phyloP scores from a whole-genome alignment of 2,888 invertebrate genomes.

The Orthosia gracilis region DNA sequence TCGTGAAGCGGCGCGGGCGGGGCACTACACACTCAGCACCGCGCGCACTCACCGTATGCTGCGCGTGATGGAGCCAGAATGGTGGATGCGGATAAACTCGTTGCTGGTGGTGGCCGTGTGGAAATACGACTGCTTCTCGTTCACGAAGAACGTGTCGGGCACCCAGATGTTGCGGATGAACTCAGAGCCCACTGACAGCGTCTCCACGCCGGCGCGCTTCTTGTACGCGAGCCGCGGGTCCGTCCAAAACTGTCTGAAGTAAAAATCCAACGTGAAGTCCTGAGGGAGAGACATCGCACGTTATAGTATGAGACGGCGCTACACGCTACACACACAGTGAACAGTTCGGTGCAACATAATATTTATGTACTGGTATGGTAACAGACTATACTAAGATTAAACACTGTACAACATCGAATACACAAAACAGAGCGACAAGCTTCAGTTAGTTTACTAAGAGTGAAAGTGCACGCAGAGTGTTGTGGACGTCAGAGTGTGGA shows the following conservation, averaged over 20 bases:
- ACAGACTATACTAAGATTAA: slow-evolving; percentile 54
- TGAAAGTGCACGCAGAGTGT: slow-evolving; percentile 66
- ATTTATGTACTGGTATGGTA: slow-evolving; percentile 24
- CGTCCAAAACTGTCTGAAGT: slow-evolving; percentile 99
- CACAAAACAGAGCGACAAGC: slow-evolving; percentile 70
- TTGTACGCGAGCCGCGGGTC: slow-evolving; percentile 97
- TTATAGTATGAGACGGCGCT: slow-evolving; percentile 42
- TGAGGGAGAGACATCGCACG: slow-evolving; percentile 77
- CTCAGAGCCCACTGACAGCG: slow-evolving; percentile 97
- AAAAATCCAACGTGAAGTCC: slow-evolving; percentile 99
- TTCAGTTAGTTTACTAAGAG: slow-evolving; percentile 57
- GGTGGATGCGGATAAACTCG: slow-evolving; percentile 98
- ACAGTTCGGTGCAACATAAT: slow-evolving; percentile 41
- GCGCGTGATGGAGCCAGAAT: slow-evolving; percentile 97
- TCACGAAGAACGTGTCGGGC: slow-evolving; percentile 99
- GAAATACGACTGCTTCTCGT: slow-evolving; percentile 99
- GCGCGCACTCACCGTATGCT: slow-evolving; percentile 94
- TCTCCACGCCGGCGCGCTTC: slow-evolving; percentile 96
- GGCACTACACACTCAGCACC: no score
- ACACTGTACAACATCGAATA: slow-evolving; percentile 70
- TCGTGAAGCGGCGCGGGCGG: slow-evolving; percentile 10
- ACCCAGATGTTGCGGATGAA: slow-evolving; percentile 99
- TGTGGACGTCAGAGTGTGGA: slow-evolving; percentile 38
- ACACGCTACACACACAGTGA: slow-evolving; percentile 22
- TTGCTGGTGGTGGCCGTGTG: slow-evolving; percentile 99